Base-by-base conservation (phyloP, 2,113 vertebrate genomes). In the Crotalus horridus region DNA sequence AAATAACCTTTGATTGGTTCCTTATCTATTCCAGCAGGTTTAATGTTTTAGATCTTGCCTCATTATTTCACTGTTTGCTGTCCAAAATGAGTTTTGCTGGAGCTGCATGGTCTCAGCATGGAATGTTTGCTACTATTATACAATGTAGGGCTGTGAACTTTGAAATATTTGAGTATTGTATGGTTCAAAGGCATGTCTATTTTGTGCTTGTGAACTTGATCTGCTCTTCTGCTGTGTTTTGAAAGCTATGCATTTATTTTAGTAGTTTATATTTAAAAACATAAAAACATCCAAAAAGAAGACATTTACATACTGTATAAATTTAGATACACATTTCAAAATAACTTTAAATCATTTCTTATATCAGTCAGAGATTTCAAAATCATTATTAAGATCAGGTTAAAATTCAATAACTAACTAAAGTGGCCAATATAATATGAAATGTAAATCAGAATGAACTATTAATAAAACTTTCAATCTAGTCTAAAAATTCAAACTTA, bases 51-150 rank as follows among this genome's bases (percentile, higher is more conserved):
- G 85, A 88, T 56, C 61, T 61, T 90, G 48, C 61, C 91, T 92
- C 64, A 87, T 90, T 93, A 61, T 58, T 54, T 89, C 61, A 59
- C 48, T 88, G 89, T 93, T 93, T 91, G 61, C 86, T 87, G 6
- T 81, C 85, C 56, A 58, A 91, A 88, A 87, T 91, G 59, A 91
- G 85, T 86, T 88, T 56, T 86, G 64, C 13, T 43, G 55, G 51
- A 56, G 12, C 74, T 39, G 5, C 58, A 13, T 17, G 12, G 59
- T 46, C 85, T 90, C 39, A 55, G 58, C 48, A 74, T 9, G 12
- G 85, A 46, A 64, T 92, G 48, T 90, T 93, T 90, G 89, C 89
- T 23, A 46, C 58, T 90, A 43, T 87, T 69, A 55, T 23, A 91
- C 89, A 91, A n/a, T 33, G 43, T 48, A n/a, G 39, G 26, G 24